phyloP scores from a whole-genome alignment of 2,888 invertebrate genomes.

The Eupeodes luniger region DNA sequence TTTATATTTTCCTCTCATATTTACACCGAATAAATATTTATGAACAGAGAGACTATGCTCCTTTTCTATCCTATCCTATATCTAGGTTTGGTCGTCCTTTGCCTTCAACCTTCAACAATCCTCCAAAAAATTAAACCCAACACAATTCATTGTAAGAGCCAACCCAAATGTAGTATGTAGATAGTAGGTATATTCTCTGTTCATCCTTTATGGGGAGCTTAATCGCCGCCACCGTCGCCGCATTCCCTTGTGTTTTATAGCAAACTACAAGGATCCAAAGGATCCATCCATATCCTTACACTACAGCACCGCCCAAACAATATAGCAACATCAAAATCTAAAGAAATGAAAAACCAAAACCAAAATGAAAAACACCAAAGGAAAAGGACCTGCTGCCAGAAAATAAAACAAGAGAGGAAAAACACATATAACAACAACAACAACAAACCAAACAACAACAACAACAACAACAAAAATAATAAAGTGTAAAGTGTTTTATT shows the following conservation, averaged over 20 bases:
- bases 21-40: constrained; percentile 75
- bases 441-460: constrained; percentile 62
- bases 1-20: constrained; percentile 53
- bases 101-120: not conserved
- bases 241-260: constrained; percentile 61
- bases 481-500: constrained; percentile 73
- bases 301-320: not conserved
- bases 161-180: constrained; percentile 35
- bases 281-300: no score
- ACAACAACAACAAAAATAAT: constrained; percentile 57
- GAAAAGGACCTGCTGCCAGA: constrained; percentile 67
- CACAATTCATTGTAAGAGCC: constrained; percentile 13
- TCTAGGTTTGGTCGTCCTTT: constrained; percentile 20
- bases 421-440: constrained; percentile 62
- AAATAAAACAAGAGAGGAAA: constrained; percentile 58
- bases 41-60: constrained; percentile 47
- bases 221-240: constrained; percentile 45
- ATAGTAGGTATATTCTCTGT: constrained; percentile 38
- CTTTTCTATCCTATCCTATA: constrained; percentile 37
- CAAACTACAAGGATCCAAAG: constrained; percentile 51
- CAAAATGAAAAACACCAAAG: constrained; percentile 3
- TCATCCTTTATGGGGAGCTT: constrained; percentile 71
- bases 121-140: not conserved
- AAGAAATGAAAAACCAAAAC: constrained; percentile 14
- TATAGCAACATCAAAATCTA: constrained; percentile 46